phyloP scores from a whole-genome alignment of 1,140 invertebrate genomes.

The Leucophenga varia region DNA sequence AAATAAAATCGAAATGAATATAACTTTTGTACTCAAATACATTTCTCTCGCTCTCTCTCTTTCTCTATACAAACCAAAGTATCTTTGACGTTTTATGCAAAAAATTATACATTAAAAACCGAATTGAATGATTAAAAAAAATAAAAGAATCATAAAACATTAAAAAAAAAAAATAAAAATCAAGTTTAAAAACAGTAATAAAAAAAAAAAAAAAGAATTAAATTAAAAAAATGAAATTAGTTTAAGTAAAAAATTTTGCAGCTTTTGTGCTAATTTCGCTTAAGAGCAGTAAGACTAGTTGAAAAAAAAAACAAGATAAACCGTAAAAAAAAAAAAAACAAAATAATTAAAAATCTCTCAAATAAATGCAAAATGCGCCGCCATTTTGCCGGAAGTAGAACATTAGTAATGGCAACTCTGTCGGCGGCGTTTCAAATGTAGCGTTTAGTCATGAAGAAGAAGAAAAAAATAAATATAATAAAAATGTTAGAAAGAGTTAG shows the following conservation, averaged over 20 bases:
- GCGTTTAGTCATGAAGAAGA: constrained; percentile 13
- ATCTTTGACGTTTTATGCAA: constrained; percentile 44
- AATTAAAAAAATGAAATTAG: constrained; percentile 30
- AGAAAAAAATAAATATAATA: constrained; percentile 9
- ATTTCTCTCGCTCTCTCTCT: constrained; percentile 44
- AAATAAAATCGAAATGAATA: constrained; percentile 21
- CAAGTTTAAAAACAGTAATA: no score
- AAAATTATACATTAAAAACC: constrained; percentile 45
- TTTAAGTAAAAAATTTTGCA: constrained; percentile 53
- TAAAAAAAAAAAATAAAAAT: constrained; percentile 5
- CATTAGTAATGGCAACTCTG: constrained; percentile 11
- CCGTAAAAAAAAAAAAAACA: constrained; percentile 17
- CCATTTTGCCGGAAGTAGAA: no score
- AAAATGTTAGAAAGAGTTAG: constrained; percentile 15
- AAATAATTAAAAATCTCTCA: constrained; percentile 20
- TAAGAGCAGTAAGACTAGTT: constrained; percentile 49
- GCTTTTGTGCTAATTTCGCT: constrained; percentile 55
- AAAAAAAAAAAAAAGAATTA: no score
- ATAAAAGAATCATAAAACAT: neutral
- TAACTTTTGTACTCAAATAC: constrained; percentile 46
- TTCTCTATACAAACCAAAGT: no score
- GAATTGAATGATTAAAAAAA: no score
- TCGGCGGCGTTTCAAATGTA: no score
- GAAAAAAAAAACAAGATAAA: constrained; percentile 31
- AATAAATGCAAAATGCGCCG: constrained; percentile 40